Evolutionary conservation across 1,140 invertebrate species (phyloP).

Genomic region (Macrotrachela quadricornifera): DNA sequence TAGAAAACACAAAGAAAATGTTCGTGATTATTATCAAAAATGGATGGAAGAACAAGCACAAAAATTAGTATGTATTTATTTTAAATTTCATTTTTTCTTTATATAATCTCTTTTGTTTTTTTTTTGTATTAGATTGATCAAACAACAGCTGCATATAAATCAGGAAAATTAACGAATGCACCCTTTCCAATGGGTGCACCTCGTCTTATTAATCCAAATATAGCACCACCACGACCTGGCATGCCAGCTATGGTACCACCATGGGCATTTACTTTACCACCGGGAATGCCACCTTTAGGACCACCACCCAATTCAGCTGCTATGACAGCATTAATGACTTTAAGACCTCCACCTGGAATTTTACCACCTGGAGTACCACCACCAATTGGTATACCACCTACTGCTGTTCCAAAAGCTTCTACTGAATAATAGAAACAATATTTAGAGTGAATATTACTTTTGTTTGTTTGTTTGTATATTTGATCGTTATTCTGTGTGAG

Average conservation of each 20-base stretch:
- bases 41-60: conserved; percentile 99
- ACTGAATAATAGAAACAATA: too few relatives aligned
- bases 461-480: too few relatives aligned
- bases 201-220: neutral
- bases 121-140: neutral
- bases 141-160: conserved; percentile 5
- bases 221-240: neutral
- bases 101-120: neutral
- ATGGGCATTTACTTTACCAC: neutral
- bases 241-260: neutral
- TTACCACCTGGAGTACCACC: conserved; percentile 2
- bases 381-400: neutral
- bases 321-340: neutral
- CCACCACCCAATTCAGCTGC: neutral
- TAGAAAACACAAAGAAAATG: conserved; percentile 97
- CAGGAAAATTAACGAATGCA: conserved; percentile 2
- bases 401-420: neutral
- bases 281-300: neutral
- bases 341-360: conserved; percentile 3
- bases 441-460: too few relatives aligned
- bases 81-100: conserved; percentile 1
- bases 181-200: neutral
- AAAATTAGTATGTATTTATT: conserved; percentile 37
- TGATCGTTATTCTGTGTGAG: too few relatives aligned
- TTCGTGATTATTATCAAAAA: conserved; percentile 97